Conservation (phyloP, 2,113 vertebrate genomes). For the Herpailurus yagouaroundi region DNA sequence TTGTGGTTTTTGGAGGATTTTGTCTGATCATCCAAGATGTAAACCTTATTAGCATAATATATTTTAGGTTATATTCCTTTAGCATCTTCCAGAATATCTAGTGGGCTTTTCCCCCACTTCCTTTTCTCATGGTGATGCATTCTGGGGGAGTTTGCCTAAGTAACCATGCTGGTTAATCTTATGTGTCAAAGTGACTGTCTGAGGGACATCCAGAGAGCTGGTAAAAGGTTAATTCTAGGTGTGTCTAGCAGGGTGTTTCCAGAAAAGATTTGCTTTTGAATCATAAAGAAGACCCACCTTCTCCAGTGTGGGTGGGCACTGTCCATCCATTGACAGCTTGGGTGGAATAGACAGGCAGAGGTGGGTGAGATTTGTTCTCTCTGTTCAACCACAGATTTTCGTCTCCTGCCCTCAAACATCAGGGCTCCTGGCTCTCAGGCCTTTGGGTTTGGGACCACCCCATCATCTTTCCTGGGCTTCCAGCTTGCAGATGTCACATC, state of each 20-base stretch:
- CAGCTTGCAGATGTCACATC: too few species aligned
- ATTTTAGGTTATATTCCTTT: background rate
- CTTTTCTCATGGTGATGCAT: background rate
- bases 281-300: background rate
- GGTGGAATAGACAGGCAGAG: background rate
- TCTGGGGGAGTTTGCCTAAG: too few species aligned
- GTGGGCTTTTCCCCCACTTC: background rate
- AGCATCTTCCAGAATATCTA: background rate
- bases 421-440: background rate
- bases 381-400: too few species aligned
- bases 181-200: background rate
- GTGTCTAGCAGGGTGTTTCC: background rate
- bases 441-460: background rate
- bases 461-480: background rate
- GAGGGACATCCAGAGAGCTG: background rate
- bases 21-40: background rate
- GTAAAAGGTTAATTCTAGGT: background rate
- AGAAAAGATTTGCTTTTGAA: too few species aligned
- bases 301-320: background rate
- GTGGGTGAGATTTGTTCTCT: background rate
- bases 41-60: background rate
- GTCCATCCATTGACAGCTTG: rapidly evolving
- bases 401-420: background rate
- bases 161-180: background rate
- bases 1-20: background rate